Base-by-base conservation (phyloP, 2,797 vertebrate species). In the Tragelaphus eurycerus region DNA sequence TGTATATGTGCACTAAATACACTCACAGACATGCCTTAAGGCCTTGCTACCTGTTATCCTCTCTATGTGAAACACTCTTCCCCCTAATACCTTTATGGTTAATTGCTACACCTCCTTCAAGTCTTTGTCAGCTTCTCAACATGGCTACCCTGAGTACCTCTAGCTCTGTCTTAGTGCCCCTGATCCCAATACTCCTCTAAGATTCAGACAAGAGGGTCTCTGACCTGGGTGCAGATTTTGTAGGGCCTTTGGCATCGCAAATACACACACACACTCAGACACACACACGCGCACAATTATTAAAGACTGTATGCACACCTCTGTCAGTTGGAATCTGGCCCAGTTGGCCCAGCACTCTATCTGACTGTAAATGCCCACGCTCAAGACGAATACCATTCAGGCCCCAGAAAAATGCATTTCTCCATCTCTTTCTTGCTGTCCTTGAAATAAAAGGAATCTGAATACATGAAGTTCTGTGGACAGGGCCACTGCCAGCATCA, bases 401-500 rank as follows among this genome's bases (percentile, higher is more conserved):
- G 13, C 14, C 23, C 7, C 54, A 64, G 46, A n/a, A 85, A 93
- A 89, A 90, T 34, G 15, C 60, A 90, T 57, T 31, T 89, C 76
- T 86, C 79, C 31, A 52, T 92, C 59, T 84, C 60, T 92, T 96
- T 43, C 17, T 34, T 76, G 27, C 50, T 78, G 46, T 91, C 94
- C 92, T 96, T 94, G 87, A 95, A 93, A 92, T 95, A 88, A 62
- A 95, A 95, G 76, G 62, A 96, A 93, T 88, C 25, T 86, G 85
- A 64, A 87, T 64, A 50, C 34, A 71, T 34, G 54, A 95, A 96
- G 76, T 54, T 90, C 54, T 93, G 82, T 74, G n/a, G 60, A 86
- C 38, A 89, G 82, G 59, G 59, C 60, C 86, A 90, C 82, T 95
- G 89, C 85, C 93, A 95, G 46, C 90, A 93, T 94, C 89, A 86